Evolutionary conservation across 2,888 invertebrate species (phyloP), one percentile per base, ranked within the genome.

Genomic region (Eustalomyia histrio): DNA sequence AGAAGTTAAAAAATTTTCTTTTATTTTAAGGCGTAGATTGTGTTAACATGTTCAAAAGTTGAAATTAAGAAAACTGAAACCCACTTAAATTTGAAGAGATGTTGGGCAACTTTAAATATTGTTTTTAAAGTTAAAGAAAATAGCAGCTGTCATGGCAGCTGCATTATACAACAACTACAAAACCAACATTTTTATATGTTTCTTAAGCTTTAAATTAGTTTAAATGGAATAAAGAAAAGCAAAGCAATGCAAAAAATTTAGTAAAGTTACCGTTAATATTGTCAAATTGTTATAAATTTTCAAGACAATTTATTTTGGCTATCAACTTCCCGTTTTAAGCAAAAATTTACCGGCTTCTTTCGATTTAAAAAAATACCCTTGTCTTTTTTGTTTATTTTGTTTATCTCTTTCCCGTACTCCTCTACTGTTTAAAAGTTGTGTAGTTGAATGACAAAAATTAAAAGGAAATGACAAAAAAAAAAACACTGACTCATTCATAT

Each of bases 401-500:
- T 47, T 47, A 5, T 47, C n/a, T 47, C 39, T 39, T 39, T 39
- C 10, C 39, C 39, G 29, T 7, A 29, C 39, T 39, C 12, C 39
- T 14, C 39, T 29, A 29, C 43, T 39, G 39, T 12, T 39, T 39
- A 39, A 39, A 39, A 12, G 16, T 18, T 16, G 24, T 57, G 29
- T 57, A 33, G 64, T 57, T 12, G 14, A 64, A 76, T 76, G 58
- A 65, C 57, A 69, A 69, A 71, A 61, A 29, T 24, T 47, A 61
- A 52, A 43, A 24, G 24, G 33, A 60, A 57, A 69, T 17, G 10
- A 57, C 60, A 16, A 71, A 43, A 72, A 65, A 16, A 71, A 43
- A 72, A 29, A 68, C 52, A 76, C 73, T 80, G 73, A 80, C 73
- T 80, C 76, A 80, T 76, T 80, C 76, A 65, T 76, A 65, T 76